Conservation (phyloP, 1,140 invertebrate genomes). For the Saccostrea cuccullata region DNA sequence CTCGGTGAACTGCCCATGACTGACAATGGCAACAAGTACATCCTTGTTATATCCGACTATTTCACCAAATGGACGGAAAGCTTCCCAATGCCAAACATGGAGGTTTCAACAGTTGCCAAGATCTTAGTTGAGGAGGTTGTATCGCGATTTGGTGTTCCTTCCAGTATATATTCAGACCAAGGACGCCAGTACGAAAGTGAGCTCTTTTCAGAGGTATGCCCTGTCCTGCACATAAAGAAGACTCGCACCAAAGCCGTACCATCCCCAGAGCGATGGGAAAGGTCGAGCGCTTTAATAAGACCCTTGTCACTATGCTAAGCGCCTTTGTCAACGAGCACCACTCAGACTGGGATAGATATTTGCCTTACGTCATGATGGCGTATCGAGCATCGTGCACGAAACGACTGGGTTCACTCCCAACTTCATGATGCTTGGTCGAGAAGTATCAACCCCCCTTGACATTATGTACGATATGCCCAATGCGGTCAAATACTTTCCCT, state of each 20-base stretch:
- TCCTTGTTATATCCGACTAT: too few species aligned
- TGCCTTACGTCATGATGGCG: slow-evolving; percentile 51
- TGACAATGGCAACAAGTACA: too few species aligned
- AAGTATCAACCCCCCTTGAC: slow-evolving; percentile 47
- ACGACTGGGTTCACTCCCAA: slow-evolving; percentile 58
- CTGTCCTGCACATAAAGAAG: slow-evolving; percentile 41
- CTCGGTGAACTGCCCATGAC: too few species aligned
- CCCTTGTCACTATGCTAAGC: slow-evolving; percentile 45
- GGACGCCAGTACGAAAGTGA: slow-evolving; percentile 52
- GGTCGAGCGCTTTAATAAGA: slow-evolving; percentile 60
- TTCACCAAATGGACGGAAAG: too few species aligned
- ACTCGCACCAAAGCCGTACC: slow-evolving; percentile 51
- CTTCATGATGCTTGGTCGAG: slow-evolving; percentile 58
- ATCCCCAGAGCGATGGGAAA: slow-evolving; percentile 53
- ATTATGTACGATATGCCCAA: slow-evolving; percentile 42
- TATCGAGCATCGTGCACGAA: slow-evolving; percentile 51
- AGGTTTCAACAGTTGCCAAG: slow-evolving; percentile 19
- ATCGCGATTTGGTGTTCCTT: slow-evolving; percentile 30
- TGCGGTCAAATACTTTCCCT: slow-evolving; percentile 10
- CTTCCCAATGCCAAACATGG: too few species aligned
- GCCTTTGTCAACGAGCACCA: slow-evolving; percentile 56
- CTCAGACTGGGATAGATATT: slow-evolving; percentile 52
- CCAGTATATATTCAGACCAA: slow-evolving; percentile 43
- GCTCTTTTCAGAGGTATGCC: slow-evolving; percentile 47
- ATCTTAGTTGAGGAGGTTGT: slow-evolving; percentile 48